Evolutionary conservation across 2,888 invertebrate genomes (phyloP).

Genomic region (Mesorhabditis spiculigera): DNA sequence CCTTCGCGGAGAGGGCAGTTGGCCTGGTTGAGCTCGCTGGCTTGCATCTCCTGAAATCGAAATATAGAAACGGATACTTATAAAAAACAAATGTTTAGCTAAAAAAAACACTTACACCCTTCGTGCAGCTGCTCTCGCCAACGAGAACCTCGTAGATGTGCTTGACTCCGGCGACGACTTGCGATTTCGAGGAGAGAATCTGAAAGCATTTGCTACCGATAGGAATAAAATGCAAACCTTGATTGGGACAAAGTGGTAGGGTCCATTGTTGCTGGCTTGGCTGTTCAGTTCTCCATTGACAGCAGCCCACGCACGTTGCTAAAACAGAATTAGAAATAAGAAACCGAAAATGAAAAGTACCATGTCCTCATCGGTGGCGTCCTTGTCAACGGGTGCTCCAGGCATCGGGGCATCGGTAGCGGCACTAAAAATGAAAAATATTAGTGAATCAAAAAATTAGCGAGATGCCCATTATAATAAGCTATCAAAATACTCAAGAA

Average conservation of each 20-base stretch:
- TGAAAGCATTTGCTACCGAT: constrained; percentile 13
- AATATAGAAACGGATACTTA: not conserved
- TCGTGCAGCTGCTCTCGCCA: constrained; percentile 37
- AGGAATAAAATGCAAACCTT: constrained; percentile 21
- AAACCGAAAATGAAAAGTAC: constrained; percentile 21
- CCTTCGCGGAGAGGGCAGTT: constrained; percentile 35
- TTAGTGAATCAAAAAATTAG: too few relatives aligned
- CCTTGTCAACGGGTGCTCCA: constrained; percentile 3
- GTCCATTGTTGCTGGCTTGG: constrained; percentile 37
- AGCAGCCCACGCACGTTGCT: constrained; percentile 32
- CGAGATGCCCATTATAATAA: too few relatives aligned
- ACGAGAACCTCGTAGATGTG: constrained; percentile 34
- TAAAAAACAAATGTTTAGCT: not conserved
- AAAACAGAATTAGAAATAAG: constrained; percentile 11
- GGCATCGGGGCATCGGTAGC: not conserved
- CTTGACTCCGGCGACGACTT: constrained; percentile 41
- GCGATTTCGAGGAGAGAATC: constrained; percentile 37
- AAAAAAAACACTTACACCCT: constrained; percentile 22
- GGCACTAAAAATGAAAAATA: not conserved
- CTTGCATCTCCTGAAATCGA: constrained; percentile 21
- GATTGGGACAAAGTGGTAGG: constrained; percentile 35
- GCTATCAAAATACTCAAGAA: too few relatives aligned
- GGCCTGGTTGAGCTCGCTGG: constrained; percentile 23
- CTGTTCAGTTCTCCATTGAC: constrained; percentile 29
- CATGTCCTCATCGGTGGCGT: constrained; percentile 17